These are phyloP conservation scores for Sebastes iracundus DNA, from an alignment of 2,797 vertebrate species.

Conservation along the genomic window DNA sequence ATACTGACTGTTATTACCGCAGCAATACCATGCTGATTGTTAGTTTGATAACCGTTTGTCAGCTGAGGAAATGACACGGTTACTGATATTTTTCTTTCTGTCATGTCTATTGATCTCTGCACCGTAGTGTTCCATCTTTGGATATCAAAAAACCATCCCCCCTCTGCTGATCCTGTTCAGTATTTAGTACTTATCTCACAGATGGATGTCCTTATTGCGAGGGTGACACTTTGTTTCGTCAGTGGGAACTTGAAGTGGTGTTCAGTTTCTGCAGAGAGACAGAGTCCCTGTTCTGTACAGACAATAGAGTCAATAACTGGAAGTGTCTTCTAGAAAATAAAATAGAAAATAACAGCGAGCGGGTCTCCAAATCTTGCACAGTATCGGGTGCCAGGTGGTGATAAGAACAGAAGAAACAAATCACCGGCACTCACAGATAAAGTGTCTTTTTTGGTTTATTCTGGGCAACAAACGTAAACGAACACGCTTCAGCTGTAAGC, in stretches of 20 bases:
- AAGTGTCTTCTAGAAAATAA: background rate
- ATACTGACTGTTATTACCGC: background rate
- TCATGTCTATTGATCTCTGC: background rate
- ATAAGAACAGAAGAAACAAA: too few relatives aligned
- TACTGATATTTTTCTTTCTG: background rate
- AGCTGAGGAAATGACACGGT: background rate
- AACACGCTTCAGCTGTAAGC: too few relatives aligned
- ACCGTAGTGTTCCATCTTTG: background rate
- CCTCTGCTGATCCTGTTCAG: background rate
- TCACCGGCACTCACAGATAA: too few relatives aligned
- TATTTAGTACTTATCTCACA: background rate
- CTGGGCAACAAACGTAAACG: too few relatives aligned
- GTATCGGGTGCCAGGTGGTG: too few relatives aligned
- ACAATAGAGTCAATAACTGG: conserved; percentile 16
- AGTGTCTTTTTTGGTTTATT: too few relatives aligned
- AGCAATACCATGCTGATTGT: background rate
- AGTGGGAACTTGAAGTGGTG: background rate
- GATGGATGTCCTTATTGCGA: conserved; percentile 13
- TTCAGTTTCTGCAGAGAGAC: conserved; percentile 12
- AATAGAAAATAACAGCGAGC: too few relatives aligned
- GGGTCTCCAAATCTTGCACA: too few relatives aligned
- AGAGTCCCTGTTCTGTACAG: background rate
- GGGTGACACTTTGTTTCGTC: conserved; percentile 8
- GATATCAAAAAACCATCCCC: conserved; percentile 5
- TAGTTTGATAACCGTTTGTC: background rate